Conservation (phyloP, 2,888 invertebrate genomes). For the Ectobius pallidus region DNA sequence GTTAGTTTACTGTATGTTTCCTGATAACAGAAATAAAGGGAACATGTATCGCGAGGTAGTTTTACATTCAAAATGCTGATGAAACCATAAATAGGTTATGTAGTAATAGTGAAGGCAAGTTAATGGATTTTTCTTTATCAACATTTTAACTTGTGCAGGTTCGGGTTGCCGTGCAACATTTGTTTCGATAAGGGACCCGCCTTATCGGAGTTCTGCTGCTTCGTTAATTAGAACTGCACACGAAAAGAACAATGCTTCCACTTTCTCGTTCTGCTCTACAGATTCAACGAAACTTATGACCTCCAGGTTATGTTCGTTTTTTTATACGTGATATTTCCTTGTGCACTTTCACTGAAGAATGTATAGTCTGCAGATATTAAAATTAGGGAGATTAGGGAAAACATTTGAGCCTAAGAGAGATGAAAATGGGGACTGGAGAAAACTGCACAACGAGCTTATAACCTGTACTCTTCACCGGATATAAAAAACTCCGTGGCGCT, state of each 20-base stretch:
- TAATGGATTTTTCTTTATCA: not conserved
- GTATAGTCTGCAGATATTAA: no score
- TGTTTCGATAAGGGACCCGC: not conserved
- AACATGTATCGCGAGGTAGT: not conserved
- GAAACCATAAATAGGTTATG: conserved; percentile 3
- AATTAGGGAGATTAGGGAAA: no score
- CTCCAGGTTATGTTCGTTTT: no score
- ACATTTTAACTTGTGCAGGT: not conserved
- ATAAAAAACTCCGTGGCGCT: no score
- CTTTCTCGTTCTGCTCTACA: no score
- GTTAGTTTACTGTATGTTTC: conserved; percentile 1
- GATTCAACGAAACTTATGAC: no score
- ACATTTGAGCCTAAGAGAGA: no score
- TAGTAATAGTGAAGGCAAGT: not conserved
- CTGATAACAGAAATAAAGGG: conserved; percentile 1
- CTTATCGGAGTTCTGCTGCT: not conserved
- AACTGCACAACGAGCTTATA: no score
- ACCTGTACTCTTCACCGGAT: no score
- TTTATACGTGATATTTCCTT: no score
- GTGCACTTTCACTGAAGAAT: no score
- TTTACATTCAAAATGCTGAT: not conserved
- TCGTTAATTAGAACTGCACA: not conserved
- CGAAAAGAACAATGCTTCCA: not conserved
- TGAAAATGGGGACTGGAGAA: no score
- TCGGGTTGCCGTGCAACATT: not conserved